phyloP scores from a whole-genome alignment of 2,888 invertebrate genomes.

The Diarsia dahlii region DNA sequence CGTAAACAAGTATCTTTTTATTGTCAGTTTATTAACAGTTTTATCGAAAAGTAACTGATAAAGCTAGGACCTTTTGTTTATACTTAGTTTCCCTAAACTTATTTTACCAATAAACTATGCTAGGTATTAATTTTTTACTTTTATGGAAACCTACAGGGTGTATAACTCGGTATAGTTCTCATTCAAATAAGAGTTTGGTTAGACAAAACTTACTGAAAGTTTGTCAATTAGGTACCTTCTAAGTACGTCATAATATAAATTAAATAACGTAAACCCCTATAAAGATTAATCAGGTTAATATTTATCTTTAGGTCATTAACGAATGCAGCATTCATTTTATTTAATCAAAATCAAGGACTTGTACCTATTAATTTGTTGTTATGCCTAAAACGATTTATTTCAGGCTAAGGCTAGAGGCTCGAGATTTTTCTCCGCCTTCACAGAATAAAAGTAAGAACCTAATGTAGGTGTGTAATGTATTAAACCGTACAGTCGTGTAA shows the following conservation, averaged over 20 bases:
- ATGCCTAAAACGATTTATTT: background rate
- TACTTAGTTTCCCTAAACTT: too few species aligned
- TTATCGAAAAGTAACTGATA: too few species aligned
- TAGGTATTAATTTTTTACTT: too few species aligned
- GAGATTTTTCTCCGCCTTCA: background rate
- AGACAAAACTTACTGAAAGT: background rate
- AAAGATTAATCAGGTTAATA: constrained; percentile 30
- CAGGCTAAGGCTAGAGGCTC: background rate
- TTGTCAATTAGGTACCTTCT: background rate
- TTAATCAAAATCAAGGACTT: constrained; percentile 47
- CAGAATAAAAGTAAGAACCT: background rate
- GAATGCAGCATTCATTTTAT: constrained; percentile 33
- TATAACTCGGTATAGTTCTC: background rate
- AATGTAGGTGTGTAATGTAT: too few species aligned
- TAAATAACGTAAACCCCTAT: constrained; percentile 37
- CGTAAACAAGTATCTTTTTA: too few species aligned
- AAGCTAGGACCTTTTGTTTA: too few species aligned
- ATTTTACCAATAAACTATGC: too few species aligned
- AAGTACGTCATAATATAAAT: background rate
- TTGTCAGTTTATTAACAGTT: too few species aligned
- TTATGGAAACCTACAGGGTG: too few species aligned
- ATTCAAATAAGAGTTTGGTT: background rate
- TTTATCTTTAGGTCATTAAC: constrained; percentile 47
- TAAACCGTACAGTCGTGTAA: too few species aligned
- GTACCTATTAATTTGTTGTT: background rate